Percentiles rank a stretch among this genome's conserved stretches.
phyloP scores from a whole-genome alignment of 2,888 invertebrate genomes.

The Cylindroiulus punctatus region DNA sequence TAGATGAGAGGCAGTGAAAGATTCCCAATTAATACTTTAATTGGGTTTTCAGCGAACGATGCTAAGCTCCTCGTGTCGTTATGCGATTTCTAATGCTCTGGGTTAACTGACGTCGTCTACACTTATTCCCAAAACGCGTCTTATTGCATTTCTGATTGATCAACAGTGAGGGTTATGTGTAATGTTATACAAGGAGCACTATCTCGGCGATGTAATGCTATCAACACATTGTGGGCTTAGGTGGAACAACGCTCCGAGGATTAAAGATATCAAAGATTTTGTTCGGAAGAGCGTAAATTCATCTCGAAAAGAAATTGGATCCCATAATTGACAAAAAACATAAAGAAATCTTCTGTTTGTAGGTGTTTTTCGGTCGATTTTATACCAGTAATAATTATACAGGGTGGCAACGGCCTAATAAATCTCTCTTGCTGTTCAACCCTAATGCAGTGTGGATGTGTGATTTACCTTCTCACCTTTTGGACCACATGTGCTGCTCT shows the following conservation, averaged over 20 bases:
- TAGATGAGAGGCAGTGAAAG: neutral
- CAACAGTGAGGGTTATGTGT: neutral
- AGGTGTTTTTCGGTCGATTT: too few relatives aligned
- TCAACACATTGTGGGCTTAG: neutral
- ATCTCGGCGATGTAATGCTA: neutral
- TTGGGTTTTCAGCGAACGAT: neutral
- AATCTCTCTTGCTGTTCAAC: too few relatives aligned
- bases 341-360: too few relatives aligned
- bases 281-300: neutral
- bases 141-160: slow-evolving; percentile 14
- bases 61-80: neutral
- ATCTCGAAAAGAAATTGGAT: neutral
- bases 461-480: too few relatives aligned
- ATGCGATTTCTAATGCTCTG: neutral
- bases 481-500: too few relatives aligned
- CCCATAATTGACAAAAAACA: neutral
- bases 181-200: neutral
- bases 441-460: too few relatives aligned
- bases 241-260: neutral
- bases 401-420: too few relatives aligned
- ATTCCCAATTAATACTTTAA: slow-evolving; percentile 20
- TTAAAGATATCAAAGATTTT: neutral
- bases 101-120: neutral
- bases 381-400: too few relatives aligned
- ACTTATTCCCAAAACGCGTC: neutral